Percentiles rank a stretch among this genome's conserved stretches.
phyloP scores from a whole-genome alignment of 2,888 invertebrate species.

The Fragum fragum region DNA sequence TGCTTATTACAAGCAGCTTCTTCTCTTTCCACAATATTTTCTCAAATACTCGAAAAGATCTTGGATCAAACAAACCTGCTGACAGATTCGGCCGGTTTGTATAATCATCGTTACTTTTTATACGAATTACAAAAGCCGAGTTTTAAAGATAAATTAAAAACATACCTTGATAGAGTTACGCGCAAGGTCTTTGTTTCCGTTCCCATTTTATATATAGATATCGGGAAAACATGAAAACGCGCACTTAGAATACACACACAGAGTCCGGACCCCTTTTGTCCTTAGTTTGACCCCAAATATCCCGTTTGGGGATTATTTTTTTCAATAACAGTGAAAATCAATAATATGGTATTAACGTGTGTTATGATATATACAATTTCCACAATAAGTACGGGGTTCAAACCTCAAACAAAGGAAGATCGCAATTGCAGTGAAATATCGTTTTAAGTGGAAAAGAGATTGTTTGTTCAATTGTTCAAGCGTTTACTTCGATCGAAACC shows the following conservation, averaged over 20 bases:
- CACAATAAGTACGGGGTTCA: neutral
- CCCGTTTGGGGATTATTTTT: neutral
- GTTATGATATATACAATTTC: neutral
- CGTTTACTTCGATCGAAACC: conserved; percentile 1
- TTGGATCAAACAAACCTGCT: too few relatives aligned
- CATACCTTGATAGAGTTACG: neutral
- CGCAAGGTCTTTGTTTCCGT: neutral
- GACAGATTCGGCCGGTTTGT: too few relatives aligned
- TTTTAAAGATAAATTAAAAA: too few relatives aligned
- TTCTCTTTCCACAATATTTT: too few relatives aligned
- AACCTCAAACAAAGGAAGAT: neutral
- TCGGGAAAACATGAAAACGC: neutral
- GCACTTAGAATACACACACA: neutral
- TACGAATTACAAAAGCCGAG: too few relatives aligned
- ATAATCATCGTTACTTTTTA: too few relatives aligned
- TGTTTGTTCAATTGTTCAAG: neutral
- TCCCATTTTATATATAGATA: neutral
- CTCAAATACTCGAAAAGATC: too few relatives aligned
- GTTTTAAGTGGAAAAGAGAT: neutral
- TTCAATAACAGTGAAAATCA: conserved; percentile 1
- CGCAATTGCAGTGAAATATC: neutral
- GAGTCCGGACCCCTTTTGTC: neutral
- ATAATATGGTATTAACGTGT: conserved; percentile 1
- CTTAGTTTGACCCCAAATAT: neutral
- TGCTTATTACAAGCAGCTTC: too few relatives aligned